A percentile compares a stretch with the other conserved stretches of the same genome.
Evolutionary conservation across 2,797 vertebrate species (phyloP).

Genomic region (Botia kubotai): DNA sequence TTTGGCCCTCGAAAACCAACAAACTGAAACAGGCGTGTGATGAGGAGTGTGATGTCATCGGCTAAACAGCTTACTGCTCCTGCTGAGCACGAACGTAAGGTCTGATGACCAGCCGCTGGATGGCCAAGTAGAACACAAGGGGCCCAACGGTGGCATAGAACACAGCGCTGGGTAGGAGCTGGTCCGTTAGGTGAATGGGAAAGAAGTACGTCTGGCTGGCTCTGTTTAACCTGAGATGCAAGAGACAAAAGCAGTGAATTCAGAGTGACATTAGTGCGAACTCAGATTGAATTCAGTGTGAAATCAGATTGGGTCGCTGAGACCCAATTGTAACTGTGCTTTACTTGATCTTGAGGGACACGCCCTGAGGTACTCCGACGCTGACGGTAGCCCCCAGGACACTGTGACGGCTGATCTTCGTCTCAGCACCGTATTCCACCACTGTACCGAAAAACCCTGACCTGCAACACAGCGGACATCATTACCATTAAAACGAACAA

Average conservation of each 20-base stretch:
- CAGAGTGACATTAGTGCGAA: neutral
- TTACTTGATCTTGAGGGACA: conserved; percentile 98
- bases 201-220: conserved; percentile 99
- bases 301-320: neutral
- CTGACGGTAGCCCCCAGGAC: conserved; percentile 93
- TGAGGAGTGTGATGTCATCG: conserved; percentile 36
- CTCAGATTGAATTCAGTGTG: neutral
- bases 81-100: conserved; percentile 93
- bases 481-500: neutral
- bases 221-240: conserved; percentile 86
- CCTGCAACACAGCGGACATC: conserved; percentile 72
- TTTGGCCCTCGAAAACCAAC: neutral
- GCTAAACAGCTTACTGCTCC: conserved; percentile 84
- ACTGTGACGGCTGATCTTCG: conserved; percentile 97
- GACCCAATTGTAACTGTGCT: conserved; percentile 50
- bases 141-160: conserved; percentile 98
- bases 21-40: conserved; percentile 29
- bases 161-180: conserved; percentile 94
- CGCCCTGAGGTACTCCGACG: conserved; percentile 93
- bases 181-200: conserved; percentile 95
- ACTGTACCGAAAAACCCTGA: conserved; percentile 95
- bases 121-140: conserved; percentile 91
- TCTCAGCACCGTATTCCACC: conserved; percentile 94
- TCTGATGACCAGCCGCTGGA: conserved; percentile 92
- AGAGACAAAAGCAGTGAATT: neutral